Evolutionary conservation across 2,113 vertebrate species (phyloP), one percentile per base, ranked within the genome.

Genomic region (Callionymus lyra): DNA sequence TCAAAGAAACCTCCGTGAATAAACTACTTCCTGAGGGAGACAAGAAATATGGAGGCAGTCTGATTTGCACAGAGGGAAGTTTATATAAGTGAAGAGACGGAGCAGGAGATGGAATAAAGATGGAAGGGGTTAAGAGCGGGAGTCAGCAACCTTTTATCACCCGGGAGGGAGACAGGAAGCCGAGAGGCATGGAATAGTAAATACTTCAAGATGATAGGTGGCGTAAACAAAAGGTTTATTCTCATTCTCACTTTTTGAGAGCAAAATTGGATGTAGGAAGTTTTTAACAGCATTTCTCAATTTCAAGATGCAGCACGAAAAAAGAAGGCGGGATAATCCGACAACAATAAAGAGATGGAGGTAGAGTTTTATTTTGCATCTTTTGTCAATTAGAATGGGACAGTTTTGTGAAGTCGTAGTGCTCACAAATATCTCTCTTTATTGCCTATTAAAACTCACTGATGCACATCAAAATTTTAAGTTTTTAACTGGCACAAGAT

Each of bases 191-290:
- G 56, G 71, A 65, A 69, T 59, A 56, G 80, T 76, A 81, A 83
- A 85, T 85, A 83, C 84, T 83, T 85, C 84, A 84, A 70, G 59
- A 71, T 82, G 78, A 84, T 83, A 72, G 81, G 79, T 81, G 80
- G 83, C 81, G 85, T 76, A 81, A 85, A 84, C 80, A 84, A 82
- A 75, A 83, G 76, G 72, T 83, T 83, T 82, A 74, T 70, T 77
- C 65, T 81, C 66, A 74, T 81, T 81, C 74, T 41, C 68, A 79
- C 71, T 81, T 83, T 85, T 79, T 81, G 81, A 65, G 80, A 81
- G 73, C 76, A 82, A 77, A 77, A 81, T 80, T 77, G 70, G 56
- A 68, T 50, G 43, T 59, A 54, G 65, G 74, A 73, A 78, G 82
- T 84, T 83, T 74, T 83, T 84, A 80, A 75, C 61, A 44, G 57